phyloP scores from a whole-genome alignment of 2,888 invertebrate genomes.

The Dermolepida albohirtum region DNA sequence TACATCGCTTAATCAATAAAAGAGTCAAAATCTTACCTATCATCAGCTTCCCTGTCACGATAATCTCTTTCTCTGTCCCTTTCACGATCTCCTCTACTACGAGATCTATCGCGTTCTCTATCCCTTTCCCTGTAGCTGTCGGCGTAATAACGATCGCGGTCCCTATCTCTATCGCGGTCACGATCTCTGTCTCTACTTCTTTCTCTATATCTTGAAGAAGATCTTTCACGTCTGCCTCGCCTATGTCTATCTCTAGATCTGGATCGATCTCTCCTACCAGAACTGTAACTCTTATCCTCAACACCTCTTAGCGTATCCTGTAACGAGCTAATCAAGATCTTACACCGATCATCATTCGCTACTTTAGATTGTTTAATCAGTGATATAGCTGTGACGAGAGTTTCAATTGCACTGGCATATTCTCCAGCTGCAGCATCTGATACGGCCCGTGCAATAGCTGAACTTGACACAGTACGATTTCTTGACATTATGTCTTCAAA shows the following conservation, averaged over 20 bases:
- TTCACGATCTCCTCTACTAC: slow-evolving; percentile 78
- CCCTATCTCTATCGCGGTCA: slow-evolving; percentile 67
- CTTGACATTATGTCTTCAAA: slow-evolving; percentile 98
- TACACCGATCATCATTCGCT: slow-evolving; percentile 96
- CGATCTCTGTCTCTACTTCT: slow-evolving; percentile 71
- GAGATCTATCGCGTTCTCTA: slow-evolving; percentile 79
- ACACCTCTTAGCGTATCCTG: slow-evolving; percentile 98
- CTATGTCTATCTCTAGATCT: slow-evolving; percentile 63
- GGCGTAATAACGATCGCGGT: slow-evolving; percentile 67
- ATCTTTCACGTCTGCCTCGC: slow-evolving; percentile 62
- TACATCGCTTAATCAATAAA: slow-evolving; percentile 5
- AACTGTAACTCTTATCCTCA: slow-evolving; percentile 96
- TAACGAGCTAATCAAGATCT: slow-evolving; percentile 95
- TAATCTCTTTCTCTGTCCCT: slow-evolving; percentile 77
- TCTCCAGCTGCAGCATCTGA: slow-evolving; percentile 98
- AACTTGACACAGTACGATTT: slow-evolving; percentile 97
- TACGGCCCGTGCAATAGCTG: slow-evolving; percentile 96
- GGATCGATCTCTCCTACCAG: slow-evolving; percentile 72
- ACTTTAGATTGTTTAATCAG: slow-evolving; percentile 96
- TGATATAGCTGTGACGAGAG: slow-evolving; percentile 97
- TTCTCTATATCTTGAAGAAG: slow-evolving; percentile 67
- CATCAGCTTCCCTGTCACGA: slow-evolving; percentile 81
- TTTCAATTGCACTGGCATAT: slow-evolving; percentile 98
- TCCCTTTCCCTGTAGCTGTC: slow-evolving; percentile 70
- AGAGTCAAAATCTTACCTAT: slow-evolving; percentile 70